phyloP scores from a whole-genome alignment of 2,888 invertebrate genomes.

The Spisula subtruncata region DNA sequence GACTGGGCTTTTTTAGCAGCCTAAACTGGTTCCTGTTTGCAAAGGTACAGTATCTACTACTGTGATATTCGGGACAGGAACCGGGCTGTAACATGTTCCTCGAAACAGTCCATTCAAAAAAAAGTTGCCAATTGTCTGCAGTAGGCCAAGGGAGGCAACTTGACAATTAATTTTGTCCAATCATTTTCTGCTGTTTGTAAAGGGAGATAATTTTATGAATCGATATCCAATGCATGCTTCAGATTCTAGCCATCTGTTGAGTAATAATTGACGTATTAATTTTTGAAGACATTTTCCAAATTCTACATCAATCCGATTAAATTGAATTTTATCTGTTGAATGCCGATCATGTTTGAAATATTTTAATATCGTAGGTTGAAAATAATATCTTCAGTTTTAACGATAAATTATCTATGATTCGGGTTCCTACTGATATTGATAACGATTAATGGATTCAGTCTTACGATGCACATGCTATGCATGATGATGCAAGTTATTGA shows the following conservation, averaged over 20 bases:
- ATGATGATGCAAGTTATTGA: conserved; percentile 29
- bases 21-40: too few relatives aligned
- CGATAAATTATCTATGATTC: background rate
- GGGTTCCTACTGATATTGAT: background rate
- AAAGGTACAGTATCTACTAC: too few relatives aligned
- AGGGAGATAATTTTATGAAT: background rate
- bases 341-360: background rate
- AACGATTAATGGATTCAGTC: background rate
- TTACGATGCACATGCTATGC: background rate
- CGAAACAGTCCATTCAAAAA: background rate
- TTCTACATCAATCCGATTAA: background rate
- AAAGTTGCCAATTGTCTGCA: too few relatives aligned
- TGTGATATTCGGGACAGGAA: too few relatives aligned
- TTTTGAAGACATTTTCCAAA: conserved; percentile 1
- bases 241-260: background rate
- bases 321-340: background rate
- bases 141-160: background rate
- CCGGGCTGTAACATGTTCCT: too few relatives aligned
- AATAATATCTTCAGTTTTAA: background rate
- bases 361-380: background rate
- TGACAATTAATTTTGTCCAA: background rate
- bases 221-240: background rate
- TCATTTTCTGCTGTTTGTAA: conserved; percentile 19
- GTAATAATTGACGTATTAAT: background rate
- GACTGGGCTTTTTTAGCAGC: too few relatives aligned